Evolutionary conservation across 2,797 vertebrate species (phyloP), one percentile per base, ranked within the genome.

Genomic region (Acomys russatus): DNA sequence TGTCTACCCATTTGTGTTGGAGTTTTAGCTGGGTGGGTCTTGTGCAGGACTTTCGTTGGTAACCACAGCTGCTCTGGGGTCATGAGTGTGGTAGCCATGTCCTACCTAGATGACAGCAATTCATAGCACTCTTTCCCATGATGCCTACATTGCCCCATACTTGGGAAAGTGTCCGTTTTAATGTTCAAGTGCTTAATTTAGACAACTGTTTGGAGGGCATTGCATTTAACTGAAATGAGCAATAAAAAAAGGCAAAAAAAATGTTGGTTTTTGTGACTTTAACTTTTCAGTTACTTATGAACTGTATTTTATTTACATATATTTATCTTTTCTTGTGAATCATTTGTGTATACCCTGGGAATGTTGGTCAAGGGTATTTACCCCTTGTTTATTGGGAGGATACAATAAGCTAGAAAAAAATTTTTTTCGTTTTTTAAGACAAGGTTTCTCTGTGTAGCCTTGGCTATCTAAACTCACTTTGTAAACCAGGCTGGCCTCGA

Each of bases 251-350:
- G 44, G 44, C 9, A 18, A 63, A 7, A 80, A 15, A 61, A 38
- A 71, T 95, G 83, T 44, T 44, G 44, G 6, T 71, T 51, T 38
- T n/a, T 56, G 5, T 85, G 20, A 54, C 38, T 33, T 68, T 80
- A 88, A 23, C 44, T 56, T 68, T 86, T 83, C 71, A 4, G 1
- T 49, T 70, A 79, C 9, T 49, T 68, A 33, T 80, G 20, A 88
- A 15, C 8, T 90, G 14, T 23, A 76, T 70, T 76, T 79, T 71
- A 80, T 71, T 59, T 68, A 64, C 9, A 51, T 11, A 54, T 22
- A 22, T 89, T 85, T 76, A 74, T 59, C 44, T 85, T 33, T 59
- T 59, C 79, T 89, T 68, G 28, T 88, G 83, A 92, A 59, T 30
- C 25, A 14, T 66, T 61, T 87, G 38, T 44, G 44, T 44, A 44